Evolutionary conservation across 2,113 vertebrate species (phyloP), one percentile per base, ranked within the genome.

Genomic region (Menura novaehollandiae): DNA sequence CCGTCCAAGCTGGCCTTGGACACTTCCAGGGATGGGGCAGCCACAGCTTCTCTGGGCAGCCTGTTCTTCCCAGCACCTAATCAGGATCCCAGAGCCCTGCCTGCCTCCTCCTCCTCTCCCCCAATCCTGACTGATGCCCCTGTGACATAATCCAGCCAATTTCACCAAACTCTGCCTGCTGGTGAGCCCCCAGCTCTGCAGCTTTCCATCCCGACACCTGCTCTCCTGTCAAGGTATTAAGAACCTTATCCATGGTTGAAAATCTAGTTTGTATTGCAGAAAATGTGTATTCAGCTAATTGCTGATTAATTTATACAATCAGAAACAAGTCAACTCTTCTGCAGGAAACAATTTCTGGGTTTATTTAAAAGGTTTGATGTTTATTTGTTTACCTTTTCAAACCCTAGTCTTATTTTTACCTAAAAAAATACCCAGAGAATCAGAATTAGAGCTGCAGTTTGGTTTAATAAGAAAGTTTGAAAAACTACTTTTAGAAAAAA

Each of bases 171-270:
- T 7, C 63, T 28, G 28, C 32, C 56, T 15, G 28, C 41, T 5
- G 2, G 13, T 1, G 2, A 49, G 3, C 13, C 49, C n/a, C 33
- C 3, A 2, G 30, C 41, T 24, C 39, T 1, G 1, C 13, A 35
- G 16, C 30, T 43, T 41, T 8, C 30, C 27, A 3, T 7, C 23
- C 37, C 20, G 20, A 8, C 3, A 9, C 37, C 55, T 22, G 15
- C 62, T 59, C 20, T 2, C 3, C 11, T 19, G 7, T 7, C 78
- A 19, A 30, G 39, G 33, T 4, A 22, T 52, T 18, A 46, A 22
- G 59, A 27, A 37, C 32, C 13, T 33, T 23, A 20, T 4, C 16
- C 0, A 0, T 6, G 32, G 17, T 0, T 51, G 79, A 43, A 66
- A 66, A 66, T 32, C 4, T 3, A 21, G 27, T 15, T 59, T 49